These are phyloP conservation scores for Fabriciana adippe DNA, from an alignment of 2,888 invertebrate genomes.

Conservation along the genomic window DNA sequence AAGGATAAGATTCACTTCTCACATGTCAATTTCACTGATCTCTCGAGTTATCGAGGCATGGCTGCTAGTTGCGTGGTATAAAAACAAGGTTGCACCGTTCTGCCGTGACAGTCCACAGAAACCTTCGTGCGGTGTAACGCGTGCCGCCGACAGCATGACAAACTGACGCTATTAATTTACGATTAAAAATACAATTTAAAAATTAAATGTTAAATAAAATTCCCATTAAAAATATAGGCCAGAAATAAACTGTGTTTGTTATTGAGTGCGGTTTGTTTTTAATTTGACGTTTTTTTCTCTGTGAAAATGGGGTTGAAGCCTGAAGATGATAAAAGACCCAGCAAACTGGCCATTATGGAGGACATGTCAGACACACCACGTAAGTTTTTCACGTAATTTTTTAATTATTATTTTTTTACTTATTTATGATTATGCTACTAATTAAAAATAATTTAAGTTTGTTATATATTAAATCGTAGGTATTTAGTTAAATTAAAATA, in stretches of 20 bases:
- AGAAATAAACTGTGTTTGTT: slow-evolving; percentile 49
- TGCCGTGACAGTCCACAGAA: slow-evolving; percentile 69
- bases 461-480: too few species aligned
- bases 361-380: slow-evolving; percentile 65
- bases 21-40: slow-evolving; percentile 59
- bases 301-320: slow-evolving; percentile 78
- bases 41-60: slow-evolving; percentile 45
- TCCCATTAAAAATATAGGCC: slow-evolving; percentile 56
- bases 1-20: slow-evolving; percentile 43
- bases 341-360: slow-evolving; percentile 79
- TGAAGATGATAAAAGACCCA: slow-evolving; percentile 75
- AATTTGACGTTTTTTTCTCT: slow-evolving; percentile 49
- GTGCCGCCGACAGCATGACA: slow-evolving; percentile 49
- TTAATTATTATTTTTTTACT: slow-evolving; percentile 1
- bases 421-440: neutral
- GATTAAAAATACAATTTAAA: slow-evolving; percentile 31
- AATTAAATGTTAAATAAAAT: slow-evolving; percentile 43
- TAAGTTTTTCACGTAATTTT: slow-evolving; percentile 64
- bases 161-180: slow-evolving; percentile 54
- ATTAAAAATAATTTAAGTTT: too few species aligned
- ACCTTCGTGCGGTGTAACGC: slow-evolving; percentile 59
- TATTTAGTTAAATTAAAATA: too few species aligned
- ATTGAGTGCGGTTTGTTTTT: slow-evolving; percentile 24
- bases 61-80: slow-evolving; percentile 60
- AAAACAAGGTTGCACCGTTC: slow-evolving; percentile 65